A percentile compares a stretch with the other conserved stretches of the same genome.
These are phyloP conservation scores for Lethenteron reissneri DNA, from an alignment of 2,113 vertebrate species.

Conservation along the genomic window DNA sequence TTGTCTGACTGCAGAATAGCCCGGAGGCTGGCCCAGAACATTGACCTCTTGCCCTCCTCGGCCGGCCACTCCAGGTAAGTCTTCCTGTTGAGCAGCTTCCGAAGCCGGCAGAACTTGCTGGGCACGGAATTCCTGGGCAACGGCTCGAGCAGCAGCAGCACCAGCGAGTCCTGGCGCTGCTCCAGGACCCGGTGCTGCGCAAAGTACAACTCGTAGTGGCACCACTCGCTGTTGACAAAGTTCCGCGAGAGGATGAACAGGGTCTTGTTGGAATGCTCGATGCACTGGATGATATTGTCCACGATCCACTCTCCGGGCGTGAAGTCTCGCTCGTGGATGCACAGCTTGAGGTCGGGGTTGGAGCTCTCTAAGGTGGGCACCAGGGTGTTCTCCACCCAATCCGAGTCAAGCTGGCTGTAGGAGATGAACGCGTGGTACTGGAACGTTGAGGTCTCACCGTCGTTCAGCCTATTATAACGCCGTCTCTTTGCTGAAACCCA, in stretches of 20 bases:
- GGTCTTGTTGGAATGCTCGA: conserved; percentile 25
- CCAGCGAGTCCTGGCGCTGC: conserved; percentile 1
- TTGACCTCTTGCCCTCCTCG: background rate
- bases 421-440: conserved; percentile 24
- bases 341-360: conserved; percentile 17
- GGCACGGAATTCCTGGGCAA: background rate
- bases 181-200: background rate
- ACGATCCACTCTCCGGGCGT: conserved; percentile 24
- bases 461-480: conserved; percentile 13
- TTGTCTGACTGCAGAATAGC: background rate
- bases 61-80: conserved; percentile 2
- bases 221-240: conserved; percentile 26
- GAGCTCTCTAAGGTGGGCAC: conserved; percentile 17
- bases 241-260: conserved; percentile 26
- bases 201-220: conserved; percentile 29
- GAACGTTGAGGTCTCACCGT: conserved; percentile 13
- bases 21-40: conserved; percentile 3
- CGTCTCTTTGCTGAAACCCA: conserved; percentile 23
- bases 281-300: conserved; percentile 26
- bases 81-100: background rate
- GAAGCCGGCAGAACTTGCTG: background rate
- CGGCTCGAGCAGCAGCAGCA: conserved; percentile 1
- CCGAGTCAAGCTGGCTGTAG: conserved; percentile 22
- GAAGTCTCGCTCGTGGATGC: conserved; percentile 26
- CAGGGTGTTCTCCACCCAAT: conserved; percentile 20